Percentiles rank a stretch among this genome's conserved stretches.
Evolutionary conservation across 1,140 invertebrate species (phyloP).

Genomic region (Dreissena polymorpha): DNA sequence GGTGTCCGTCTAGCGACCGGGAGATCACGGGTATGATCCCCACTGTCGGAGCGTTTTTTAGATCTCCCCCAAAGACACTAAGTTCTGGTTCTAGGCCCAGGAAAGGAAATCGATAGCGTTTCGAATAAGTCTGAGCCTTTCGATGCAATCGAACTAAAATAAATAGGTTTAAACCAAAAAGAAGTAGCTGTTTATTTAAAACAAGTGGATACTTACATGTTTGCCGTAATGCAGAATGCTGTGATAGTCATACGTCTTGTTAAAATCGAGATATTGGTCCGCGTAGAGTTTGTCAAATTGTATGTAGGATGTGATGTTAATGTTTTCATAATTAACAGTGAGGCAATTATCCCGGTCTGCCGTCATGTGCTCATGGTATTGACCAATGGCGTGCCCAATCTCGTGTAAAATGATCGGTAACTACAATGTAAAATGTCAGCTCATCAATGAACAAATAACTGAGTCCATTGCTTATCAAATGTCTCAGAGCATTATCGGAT

Average conservation of each 20-base stretch:
- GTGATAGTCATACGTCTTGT: constrained; percentile 81
- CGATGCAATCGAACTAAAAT: too few species aligned
- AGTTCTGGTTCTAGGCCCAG: too few species aligned
- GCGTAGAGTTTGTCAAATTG: constrained; percentile 73
- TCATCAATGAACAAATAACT: background rate
- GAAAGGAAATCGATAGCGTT: too few species aligned
- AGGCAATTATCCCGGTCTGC: constrained; percentile 76
- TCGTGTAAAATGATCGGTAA: constrained; percentile 58
- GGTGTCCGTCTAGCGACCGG: too few species aligned
- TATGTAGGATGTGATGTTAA: background rate
- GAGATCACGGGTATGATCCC: too few species aligned
- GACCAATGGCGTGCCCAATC: constrained; percentile 81
- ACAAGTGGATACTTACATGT: constrained; percentile 34
- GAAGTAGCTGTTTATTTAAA: background rate
- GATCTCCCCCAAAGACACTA: too few species aligned
- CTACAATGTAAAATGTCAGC: constrained; percentile 25
- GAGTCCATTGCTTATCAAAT: background rate
- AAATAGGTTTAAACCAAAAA: too few species aligned
- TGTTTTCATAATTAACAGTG: constrained; percentile 69
- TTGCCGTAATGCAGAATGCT: constrained; percentile 76
- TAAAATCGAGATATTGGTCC: constrained; percentile 77
- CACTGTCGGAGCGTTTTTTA: too few species aligned
- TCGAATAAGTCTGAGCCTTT: too few species aligned
- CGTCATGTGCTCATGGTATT: constrained; percentile 80
- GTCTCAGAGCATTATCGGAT: background rate